Evolutionary conservation across 92 coral and sea anemone genomes (phyloP), one percentile per base, ranked within the genome.

Genomic region (Metridium senile): DNA sequence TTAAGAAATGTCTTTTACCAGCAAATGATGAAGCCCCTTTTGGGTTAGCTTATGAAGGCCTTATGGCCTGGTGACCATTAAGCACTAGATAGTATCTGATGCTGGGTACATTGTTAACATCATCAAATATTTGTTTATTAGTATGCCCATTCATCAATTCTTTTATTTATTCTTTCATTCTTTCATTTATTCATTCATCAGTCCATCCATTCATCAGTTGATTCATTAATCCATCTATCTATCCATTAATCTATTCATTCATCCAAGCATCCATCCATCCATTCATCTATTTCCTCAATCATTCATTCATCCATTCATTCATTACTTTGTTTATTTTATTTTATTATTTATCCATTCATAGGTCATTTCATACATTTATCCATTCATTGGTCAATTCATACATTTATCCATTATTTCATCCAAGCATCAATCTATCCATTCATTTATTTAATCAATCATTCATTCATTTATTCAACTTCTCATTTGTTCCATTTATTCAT

Each of bases 21-120:
- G 91, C 78, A 88, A 68, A 53, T 87, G 91, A 87, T 87, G 91
- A 62, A 83, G 65, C 76, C 72, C 43, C 61, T 53, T 63, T 57
- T 57, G 72, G 33, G 71, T 46, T 66, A 4, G 43, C 73, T 33
- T 63, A 58, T 52, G 72, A 63, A 76, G 63, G 58, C 70, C 22
- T 22, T 35, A 39, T 64, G 32, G 33, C 69, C 82, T 81, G n/a
- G 45, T 86, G 89, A 81, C 72, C 26, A 57, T 64, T 52, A 58
- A 80, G 87, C 90, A 88, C 90, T 88, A 88, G 93, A 88, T 85
- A 88, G 93, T 85, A 85, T 88, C 93, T 88, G 93, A 88, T 90
- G 81, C 87, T 85, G 93, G 92, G 26, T 46, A 9, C 32, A 52
- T 43, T 32, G 30, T n/a, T 33, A 26, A n/a, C n/a, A n/a, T n/a